Conservation (phyloP, 64 coral and sea anemone genomes). For the Montipora sp. region DNA sequence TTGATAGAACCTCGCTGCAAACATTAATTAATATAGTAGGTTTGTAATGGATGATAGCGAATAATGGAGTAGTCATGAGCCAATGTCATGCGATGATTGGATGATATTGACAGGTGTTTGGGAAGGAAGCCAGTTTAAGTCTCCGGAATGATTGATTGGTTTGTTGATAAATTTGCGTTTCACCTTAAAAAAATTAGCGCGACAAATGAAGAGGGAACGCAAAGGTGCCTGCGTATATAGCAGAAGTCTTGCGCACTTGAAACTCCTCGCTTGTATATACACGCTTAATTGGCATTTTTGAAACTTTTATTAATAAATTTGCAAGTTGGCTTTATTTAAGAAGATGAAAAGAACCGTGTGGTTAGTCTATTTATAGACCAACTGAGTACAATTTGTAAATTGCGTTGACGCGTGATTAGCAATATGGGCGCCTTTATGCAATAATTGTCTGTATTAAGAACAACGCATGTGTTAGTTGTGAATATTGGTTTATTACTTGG, state of each 20-base stretch:
- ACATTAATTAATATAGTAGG: conserved; percentile 99
- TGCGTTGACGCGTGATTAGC: conserved; percentile 31
- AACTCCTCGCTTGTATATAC: not conserved
- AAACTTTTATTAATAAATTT: conserved; percentile 24
- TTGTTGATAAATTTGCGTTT: conserved; percentile 41
- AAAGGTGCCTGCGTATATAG: not conserved
- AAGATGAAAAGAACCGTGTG: conserved; percentile 31
- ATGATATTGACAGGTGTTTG: conserved; percentile 78
- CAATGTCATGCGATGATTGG: conserved; percentile 64
- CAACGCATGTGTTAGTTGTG: conserved; percentile 43
- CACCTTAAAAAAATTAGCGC: conserved; percentile 4
- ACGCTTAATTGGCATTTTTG: conserved; percentile 21
- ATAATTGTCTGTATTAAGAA: conserved; percentile 42
- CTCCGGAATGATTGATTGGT: conserved; percentile 51
- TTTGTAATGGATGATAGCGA: conserved; percentile 84
- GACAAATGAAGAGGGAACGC: not conserved
- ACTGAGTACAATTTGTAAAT: conserved; percentile 28
- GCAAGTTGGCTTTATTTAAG: conserved; percentile 30
- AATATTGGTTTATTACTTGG: conserved; percentile 42
- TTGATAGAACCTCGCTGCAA: conserved; percentile 89
- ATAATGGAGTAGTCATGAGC: conserved; percentile 90
- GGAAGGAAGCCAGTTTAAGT: conserved; percentile 61
- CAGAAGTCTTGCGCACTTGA: not conserved
- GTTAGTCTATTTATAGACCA: conserved; percentile 55
- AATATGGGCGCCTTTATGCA: conserved; percentile 29